Percentiles rank a stretch among this genome's conserved stretches.
Conservation (phyloP, 2,888 invertebrate species). For the Eupeodes luniger region DNA sequence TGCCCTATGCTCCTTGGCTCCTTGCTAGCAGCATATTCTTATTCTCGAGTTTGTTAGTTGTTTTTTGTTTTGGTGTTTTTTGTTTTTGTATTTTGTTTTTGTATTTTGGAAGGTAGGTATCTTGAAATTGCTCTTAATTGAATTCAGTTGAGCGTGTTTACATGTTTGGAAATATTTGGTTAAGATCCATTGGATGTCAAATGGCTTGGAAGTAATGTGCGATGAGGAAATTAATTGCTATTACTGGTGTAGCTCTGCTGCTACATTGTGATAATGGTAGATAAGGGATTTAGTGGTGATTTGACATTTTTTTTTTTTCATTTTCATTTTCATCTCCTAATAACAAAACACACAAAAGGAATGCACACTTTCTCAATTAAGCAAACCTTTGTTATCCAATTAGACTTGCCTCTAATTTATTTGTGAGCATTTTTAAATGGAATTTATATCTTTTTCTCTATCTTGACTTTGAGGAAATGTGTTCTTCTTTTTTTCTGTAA, state of each 20-base stretch:
- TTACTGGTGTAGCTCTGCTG: conserved; percentile 26
- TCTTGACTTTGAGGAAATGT: background rate
- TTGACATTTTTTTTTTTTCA: conserved; percentile 27
- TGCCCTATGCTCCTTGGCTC: too few relatives aligned
- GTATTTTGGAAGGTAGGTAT: background rate
- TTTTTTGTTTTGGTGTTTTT: background rate
- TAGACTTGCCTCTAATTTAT: conserved; percentile 12
- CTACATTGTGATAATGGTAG: conserved; percentile 42
- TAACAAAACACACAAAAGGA: conserved; percentile 7
- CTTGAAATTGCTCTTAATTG: conserved; percentile 67
- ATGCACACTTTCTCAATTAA: conserved; percentile 36
- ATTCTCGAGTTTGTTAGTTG: background rate
- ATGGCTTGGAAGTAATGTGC: conserved; percentile 71
- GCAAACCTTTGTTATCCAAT: conserved; percentile 24
- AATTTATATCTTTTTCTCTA: conserved; percentile 5
- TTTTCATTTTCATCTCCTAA: background rate
- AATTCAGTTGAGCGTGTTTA: conserved; percentile 69
- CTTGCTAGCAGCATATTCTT: conserved; percentile 7
- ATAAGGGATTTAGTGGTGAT: conserved; percentile 56
- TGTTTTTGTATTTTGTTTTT: background rate
- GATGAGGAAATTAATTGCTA: conserved; percentile 68
- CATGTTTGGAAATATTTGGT: conserved; percentile 69
- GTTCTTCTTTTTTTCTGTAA: too few relatives aligned
- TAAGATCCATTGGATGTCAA: conserved; percentile 73
- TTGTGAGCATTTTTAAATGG: conserved; percentile 4